Percentiles rank a stretch among this genome's conserved stretches.
Conservation (phyloP, 2,113 vertebrate species). For the Etheostoma spectabile region DNA sequence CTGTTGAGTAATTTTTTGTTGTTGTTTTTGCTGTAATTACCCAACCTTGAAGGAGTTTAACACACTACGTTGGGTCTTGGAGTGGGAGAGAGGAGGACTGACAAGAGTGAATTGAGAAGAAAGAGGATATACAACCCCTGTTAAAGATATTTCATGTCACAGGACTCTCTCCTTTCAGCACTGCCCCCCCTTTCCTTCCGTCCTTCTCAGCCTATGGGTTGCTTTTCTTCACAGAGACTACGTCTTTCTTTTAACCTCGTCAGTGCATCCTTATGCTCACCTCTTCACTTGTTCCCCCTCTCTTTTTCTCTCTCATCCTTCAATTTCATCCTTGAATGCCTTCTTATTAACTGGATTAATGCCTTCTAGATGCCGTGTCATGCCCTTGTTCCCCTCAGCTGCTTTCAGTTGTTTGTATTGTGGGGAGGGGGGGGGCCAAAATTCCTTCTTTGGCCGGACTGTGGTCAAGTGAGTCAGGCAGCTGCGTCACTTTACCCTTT, state of each 20-base stretch:
- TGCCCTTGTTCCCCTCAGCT: constrained; percentile 37
- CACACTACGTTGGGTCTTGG: constrained; percentile 46
- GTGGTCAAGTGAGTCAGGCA: constrained; percentile 23
- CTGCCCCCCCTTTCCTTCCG: constrained; percentile 36
- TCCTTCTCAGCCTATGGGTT: too few relatives aligned
- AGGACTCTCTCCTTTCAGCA: constrained; percentile 51
- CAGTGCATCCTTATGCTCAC: too few relatives aligned
- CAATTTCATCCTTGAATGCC: constrained; percentile 49
- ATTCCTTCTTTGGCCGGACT: constrained; percentile 12
- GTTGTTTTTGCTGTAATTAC: constrained; percentile 69
- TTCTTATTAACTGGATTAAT: constrained; percentile 49
- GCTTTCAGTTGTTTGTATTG: constrained; percentile 18
- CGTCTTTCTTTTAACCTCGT: too few relatives aligned
- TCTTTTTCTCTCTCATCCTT: constrained; percentile 14
- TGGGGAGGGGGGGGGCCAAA: background rate
- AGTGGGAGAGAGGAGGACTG: constrained; percentile 41
- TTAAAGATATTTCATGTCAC: constrained; percentile 69
- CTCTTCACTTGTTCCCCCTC: constrained; percentile 19
- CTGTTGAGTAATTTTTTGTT: constrained; percentile 45
- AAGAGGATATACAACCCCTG: constrained; percentile 53
- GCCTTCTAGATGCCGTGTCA: constrained; percentile 37
- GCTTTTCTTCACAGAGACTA: too few relatives aligned
- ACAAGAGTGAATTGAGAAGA: constrained; percentile 25
- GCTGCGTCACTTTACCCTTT: constrained; percentile 20
- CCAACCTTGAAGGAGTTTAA: constrained; percentile 74